Conservation (phyloP, 2,113 vertebrate genomes). For the Cyprinodon tularosa region DNA sequence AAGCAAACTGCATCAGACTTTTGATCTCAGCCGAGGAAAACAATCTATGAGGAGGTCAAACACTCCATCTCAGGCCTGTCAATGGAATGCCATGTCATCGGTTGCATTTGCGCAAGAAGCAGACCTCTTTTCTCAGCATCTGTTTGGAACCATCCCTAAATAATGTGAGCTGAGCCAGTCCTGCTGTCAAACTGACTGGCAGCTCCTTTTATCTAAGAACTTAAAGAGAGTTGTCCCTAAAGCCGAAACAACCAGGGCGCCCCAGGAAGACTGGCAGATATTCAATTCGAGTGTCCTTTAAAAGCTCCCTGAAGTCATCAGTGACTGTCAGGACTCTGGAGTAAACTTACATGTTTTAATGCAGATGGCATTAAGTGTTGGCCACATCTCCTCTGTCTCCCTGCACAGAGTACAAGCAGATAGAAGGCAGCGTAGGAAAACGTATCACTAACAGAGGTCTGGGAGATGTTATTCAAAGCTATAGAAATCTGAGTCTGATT, state of each 20-base stretch:
- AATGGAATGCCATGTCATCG: slow-evolving; percentile 24
- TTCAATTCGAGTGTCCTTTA: slow-evolving; percentile 47
- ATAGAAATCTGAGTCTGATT: background rate
- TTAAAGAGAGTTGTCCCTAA: slow-evolving; percentile 28
- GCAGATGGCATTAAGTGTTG: slow-evolving; percentile 5
- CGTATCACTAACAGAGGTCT: background rate
- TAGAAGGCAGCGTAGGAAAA: background rate
- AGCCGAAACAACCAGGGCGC: slow-evolving; percentile 21
- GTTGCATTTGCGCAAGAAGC: slow-evolving; percentile 42
- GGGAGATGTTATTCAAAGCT: too few relatives aligned
- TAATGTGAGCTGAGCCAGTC: background rate
- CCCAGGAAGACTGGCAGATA: slow-evolving; percentile 37
- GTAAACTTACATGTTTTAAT: slow-evolving; percentile 10
- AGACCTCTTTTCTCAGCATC: background rate
- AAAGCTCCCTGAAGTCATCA: slow-evolving; percentile 28
- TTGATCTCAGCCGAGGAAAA: background rate
- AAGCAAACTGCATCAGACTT: background rate
- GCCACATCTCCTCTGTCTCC: background rate
- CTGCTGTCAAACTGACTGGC: slow-evolving; percentile 15
- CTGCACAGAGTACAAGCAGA: background rate
- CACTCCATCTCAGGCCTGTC: slow-evolving; percentile 9
- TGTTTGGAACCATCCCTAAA: slow-evolving; percentile 25
- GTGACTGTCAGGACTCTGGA: slow-evolving; percentile 1
- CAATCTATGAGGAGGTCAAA: slow-evolving; percentile 6
- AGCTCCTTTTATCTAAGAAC: slow-evolving; percentile 23